A percentile compares a stretch with the other conserved stretches of the same genome.
Evolutionary conservation across 2,888 invertebrate genomes (phyloP).

Genomic region (Polymixis lichenea): DNA sequence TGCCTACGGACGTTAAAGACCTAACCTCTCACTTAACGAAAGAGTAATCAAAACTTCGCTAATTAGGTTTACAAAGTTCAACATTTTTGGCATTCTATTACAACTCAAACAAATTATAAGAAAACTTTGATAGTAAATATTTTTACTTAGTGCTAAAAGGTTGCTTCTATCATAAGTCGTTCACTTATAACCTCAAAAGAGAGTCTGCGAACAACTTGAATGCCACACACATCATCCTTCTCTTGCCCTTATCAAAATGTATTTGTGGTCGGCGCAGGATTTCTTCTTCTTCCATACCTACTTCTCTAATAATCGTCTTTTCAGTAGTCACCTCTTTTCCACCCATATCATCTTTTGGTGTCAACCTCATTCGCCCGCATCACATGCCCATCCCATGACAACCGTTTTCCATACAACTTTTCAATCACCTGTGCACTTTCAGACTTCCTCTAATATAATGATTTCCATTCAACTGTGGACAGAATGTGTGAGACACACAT

Average conservation of each 20-base stretch:
- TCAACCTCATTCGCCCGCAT: neutral
- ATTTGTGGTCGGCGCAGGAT: neutral
- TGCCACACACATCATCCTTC: neutral
- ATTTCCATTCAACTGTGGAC: too few relatives aligned
- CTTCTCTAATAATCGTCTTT: neutral
- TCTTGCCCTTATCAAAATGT: too few relatives aligned
- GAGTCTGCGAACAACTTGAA: neutral
- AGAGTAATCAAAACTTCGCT: slow-evolving; percentile 27
- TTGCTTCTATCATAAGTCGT: neutral
- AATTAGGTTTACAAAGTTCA: slow-evolving; percentile 27
- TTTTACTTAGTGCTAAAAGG: neutral
- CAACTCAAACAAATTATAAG: slow-evolving; percentile 21
- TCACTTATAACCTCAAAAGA: neutral
- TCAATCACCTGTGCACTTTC: neutral
- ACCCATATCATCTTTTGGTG: neutral
- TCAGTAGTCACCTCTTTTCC: neutral
- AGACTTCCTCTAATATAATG: neutral
- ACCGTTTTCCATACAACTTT: neutral
- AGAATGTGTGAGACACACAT: too few relatives aligned
- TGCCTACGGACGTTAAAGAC: neutral
- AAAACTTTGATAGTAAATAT: slow-evolving; percentile 18
- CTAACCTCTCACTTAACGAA: slow-evolving; percentile 4
- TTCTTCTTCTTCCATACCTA: too few relatives aligned
- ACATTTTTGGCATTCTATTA: slow-evolving; percentile 17
- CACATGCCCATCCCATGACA: neutral